Base-by-base conservation (phyloP, 2,888 invertebrate genomes). In the Ormyrus rosae region DNA sequence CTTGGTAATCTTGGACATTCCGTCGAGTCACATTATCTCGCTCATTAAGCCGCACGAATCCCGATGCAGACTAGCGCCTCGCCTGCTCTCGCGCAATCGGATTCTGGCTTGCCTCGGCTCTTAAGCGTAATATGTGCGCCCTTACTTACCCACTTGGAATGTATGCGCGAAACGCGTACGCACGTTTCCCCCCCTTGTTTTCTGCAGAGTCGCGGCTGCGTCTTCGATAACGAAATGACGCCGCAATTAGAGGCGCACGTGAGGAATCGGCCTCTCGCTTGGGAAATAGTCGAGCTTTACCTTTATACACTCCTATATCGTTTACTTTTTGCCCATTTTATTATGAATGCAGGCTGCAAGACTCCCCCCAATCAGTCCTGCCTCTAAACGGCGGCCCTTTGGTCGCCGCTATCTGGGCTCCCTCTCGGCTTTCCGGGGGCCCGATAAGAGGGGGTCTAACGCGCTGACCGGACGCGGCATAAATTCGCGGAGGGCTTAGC, bases 401-500 rank as follows among this genome's bases (percentile, higher is more conserved):
- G 46, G 11, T 34, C 48, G 48, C 64, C 46, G 46, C 46, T 46
- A 46, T n/a, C 34, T 34, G 11, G 34, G 58, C 69, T 77, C 77
- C 78, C 81, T 72, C 67, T 68, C 79, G 78, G 82, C 80, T 76
- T 69, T 72, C 64, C 45, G 68, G 60, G 45, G 46, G 55, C 69
- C 68, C 79, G 81, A 83, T 83, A 83, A 83, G 82, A 83, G 81
- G 34, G 34, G 73, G 58, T 82, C 72, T 79, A 67, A 78, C 69
- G 71, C 79, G 55, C 78, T 81, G 78, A 76, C 80, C 76, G 79
- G 81, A 83, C 84, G 84, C 83, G 84, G 85, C 84, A 87, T 87
- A 86, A 87, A 87, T 86, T 86, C 84, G 85, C 84, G 84, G 50
- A 84, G 84, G 84, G 85, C 85, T 85, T 87, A 86, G 84, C 85